A percentile compares a stretch with the other conserved stretches of the same genome.
Conservation (phyloP, 1,140 invertebrate genomes). For the Drosophila simulans region DNA sequence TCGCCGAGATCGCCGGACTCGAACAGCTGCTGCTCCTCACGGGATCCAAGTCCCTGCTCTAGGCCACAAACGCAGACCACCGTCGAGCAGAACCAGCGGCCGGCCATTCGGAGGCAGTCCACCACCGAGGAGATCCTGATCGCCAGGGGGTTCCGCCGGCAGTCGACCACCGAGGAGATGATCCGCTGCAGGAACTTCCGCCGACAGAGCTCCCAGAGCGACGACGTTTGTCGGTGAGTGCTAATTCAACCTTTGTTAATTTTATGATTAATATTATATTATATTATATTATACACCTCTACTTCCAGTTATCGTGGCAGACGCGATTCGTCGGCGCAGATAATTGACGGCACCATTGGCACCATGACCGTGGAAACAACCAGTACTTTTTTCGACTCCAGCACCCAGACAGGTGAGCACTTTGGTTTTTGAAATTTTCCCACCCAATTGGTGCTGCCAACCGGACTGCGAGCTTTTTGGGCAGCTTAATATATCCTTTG, state of each 20-base stretch:
- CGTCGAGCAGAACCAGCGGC: slow-evolving; percentile 86
- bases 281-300: too few species aligned
- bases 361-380: slow-evolving; percentile 97
- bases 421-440: neutral
- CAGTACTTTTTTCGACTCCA: slow-evolving; percentile 96
- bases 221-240: slow-evolving; percentile 88
- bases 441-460: slow-evolving; percentile 21
- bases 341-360: slow-evolving; percentile 95
- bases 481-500: neutral
- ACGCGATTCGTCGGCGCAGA: slow-evolving; percentile 94
- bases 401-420: slow-evolving; percentile 94
- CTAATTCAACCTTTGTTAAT: neutral
- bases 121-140: slow-evolving; percentile 96
- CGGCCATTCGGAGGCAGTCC: slow-evolving; percentile 92
- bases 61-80: slow-evolving; percentile 85
- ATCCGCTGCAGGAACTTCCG: slow-evolving; percentile 95
- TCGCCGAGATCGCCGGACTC: slow-evolving; percentile 89
- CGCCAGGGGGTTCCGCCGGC: slow-evolving; percentile 93
- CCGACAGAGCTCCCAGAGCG: slow-evolving; percentile 91
- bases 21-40: slow-evolving; percentile 89
- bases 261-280: too few species aligned
- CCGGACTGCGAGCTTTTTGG: slow-evolving; percentile 1
- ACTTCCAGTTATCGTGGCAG: slow-evolving; percentile 89
- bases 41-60: slow-evolving; percentile 90
- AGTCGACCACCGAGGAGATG: slow-evolving; percentile 96